Base-by-base conservation (phyloP, 2,888 invertebrate species). In the Mactromeris polynyma region DNA sequence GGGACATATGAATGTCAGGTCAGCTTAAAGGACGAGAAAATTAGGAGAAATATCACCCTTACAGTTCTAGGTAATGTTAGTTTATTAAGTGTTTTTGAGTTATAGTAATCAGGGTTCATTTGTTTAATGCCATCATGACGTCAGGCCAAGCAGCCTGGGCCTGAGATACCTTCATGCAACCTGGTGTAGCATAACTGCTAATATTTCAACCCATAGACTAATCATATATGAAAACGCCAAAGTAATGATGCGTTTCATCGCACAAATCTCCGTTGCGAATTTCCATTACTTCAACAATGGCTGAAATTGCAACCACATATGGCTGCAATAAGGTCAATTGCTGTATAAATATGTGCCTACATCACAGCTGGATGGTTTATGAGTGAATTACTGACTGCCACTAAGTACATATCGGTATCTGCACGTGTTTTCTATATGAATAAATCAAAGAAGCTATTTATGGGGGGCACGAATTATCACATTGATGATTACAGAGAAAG, bases 1-100 rank as follows among this genome's bases (percentile, higher is more conserved):
- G 94, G 94, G 19, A 89, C 89, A 0, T 94, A 94, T 87, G 94
- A 94, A 86, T 94, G 94, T 38, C 94, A 94, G 83, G 93, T 94
- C 81, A 94, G 94, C 90, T 87, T 89, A 38, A 93, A 93, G 42
- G 91, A 87, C 38, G 87, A 88, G 46, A 88, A 88, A 31, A 81
- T 93, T 38, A 83, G 94, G 64, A 92, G 93, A 46, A 90, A 87
- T 81, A 86, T 94, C 36, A 90, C 90, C 14, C 84, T 94, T 6
- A 86, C 83, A 17, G 92, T 94, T 19, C 90, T 85, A 93, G 94
- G 94, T 94, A 85, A n/a, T 88, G 31, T 4, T n/a, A 33, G 0
- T 46, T 7, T 11, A 46, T 17, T 46, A 1, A n/a, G n/a, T n/a
- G n/a, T n/a, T n/a, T n/a, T n/a, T n/a, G n/a, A n/a, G n/a, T n/a